A percentile compares a stretch with the other conserved stretches of the same genome.
These are phyloP conservation scores for Tricholaema leucomelas DNA, from an alignment of 2,113 vertebrate genomes.

Conservation along the genomic window DNA sequence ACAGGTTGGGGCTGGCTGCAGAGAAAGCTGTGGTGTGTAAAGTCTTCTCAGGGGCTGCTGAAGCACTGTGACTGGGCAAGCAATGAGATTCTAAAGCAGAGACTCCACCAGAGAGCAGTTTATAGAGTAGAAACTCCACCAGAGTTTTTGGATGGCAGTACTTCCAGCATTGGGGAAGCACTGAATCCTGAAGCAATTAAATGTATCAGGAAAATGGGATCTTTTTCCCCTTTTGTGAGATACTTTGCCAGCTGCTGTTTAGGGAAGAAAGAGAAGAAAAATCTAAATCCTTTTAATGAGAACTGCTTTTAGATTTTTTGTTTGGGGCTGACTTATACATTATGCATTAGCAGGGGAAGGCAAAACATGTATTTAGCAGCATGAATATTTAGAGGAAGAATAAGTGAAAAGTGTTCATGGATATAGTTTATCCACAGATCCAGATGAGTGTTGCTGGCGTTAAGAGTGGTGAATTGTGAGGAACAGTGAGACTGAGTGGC, in stretches of 20 bases:
- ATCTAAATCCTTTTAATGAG: conserved; percentile 5
- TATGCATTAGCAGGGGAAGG: conserved; percentile 35
- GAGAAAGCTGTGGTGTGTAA: neutral
- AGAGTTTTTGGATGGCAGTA: neutral
- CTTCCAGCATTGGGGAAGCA: neutral
- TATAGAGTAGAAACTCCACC: neutral
- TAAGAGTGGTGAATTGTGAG: neutral
- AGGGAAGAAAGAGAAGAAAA: neutral
- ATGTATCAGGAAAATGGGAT: neutral
- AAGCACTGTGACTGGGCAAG: neutral
- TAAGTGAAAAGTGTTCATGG: neutral
- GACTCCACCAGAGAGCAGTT: neutral
- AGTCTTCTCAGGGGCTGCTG: neutral
- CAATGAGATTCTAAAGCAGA: neutral
- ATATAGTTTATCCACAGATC: neutral
- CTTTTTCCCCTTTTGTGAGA: neutral
- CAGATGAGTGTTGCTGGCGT: neutral
- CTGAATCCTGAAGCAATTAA: conserved; percentile 47
- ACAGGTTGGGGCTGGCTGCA: neutral
- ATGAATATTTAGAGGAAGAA: conserved; percentile 9
- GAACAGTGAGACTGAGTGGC: neutral
- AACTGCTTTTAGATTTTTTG: conserved; percentile 37
- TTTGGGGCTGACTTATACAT: conserved; percentile 43
- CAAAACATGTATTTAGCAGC: conserved; percentile 43
- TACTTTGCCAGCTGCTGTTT: conserved; percentile 55